Base-by-base conservation (phyloP, 53 echinoderm and acorn worm genomes). In the Echinometra lucunter region DNA sequence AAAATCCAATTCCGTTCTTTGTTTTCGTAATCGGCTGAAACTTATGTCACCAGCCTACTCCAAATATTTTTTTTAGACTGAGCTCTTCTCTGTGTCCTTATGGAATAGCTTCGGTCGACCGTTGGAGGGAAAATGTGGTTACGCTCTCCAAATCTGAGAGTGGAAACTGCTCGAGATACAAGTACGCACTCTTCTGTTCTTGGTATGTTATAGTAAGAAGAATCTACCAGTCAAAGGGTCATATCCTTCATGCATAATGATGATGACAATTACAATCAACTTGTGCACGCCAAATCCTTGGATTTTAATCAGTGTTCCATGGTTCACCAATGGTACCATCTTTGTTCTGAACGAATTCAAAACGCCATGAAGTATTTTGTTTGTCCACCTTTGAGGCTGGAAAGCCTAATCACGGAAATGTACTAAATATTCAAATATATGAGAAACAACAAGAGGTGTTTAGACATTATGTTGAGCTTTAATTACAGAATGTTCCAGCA, bases 201-300 rank as follows among this genome's bases (percentile, higher is more conserved):
- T 85, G 85, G 85, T 85, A 85, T 30, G 85, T 49, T 49, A 85
- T 47, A 85, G 85, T 85, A 45, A 85, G 49, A 12, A 45, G 19
- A 85, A 85, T 85, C 85, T 47, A n/a, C 28, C 12, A n/a, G 45
- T n/a, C 45, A 45, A 85, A 85, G 85, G 85, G 45, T 49, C 45
- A 47, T 47, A 27, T 85, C 85, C 85, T 40, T 37, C 85, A 85
- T 85, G 85, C 85, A 85, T 85, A 85, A 49, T 85, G 49, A 85
- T 49, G 85, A 45, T 85, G 85, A 85, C 85, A 85, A 85, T 45
- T 85, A 85, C 85, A n/a, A 85, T 85, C 49, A 85, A 85, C 85
- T 85, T 85, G 10, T 13, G 12, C 49, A 85, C 85, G 85, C 85
- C 85, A 85, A 85, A 53, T 85, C 12, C 47, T 47, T 30, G 45